Evolutionary conservation across 2,113 vertebrate species (phyloP).

Genomic region (Romanogobio albipinnatus): DNA sequence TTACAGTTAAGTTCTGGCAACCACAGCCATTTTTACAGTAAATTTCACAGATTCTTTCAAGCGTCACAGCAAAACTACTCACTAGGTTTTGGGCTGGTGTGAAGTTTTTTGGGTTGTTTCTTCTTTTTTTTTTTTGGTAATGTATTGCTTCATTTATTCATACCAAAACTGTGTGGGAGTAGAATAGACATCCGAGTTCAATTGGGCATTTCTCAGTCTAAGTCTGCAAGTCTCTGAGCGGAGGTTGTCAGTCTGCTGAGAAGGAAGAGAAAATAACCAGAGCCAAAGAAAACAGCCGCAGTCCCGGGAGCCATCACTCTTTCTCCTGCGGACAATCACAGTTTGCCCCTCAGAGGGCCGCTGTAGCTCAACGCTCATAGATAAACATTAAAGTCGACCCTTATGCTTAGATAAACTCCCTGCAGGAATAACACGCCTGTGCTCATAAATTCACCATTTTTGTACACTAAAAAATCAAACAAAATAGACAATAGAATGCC

Average conservation of each 20-base stretch:
- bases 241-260: slow-evolving; percentile 11
- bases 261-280: slow-evolving; percentile 9
- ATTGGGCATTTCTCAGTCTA: background rate
- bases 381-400: slow-evolving; percentile 25
- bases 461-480: background rate
- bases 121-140: background rate
- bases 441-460: background rate
- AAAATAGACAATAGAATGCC: background rate
- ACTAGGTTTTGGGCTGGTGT: background rate
- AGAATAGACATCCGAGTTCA: background rate
- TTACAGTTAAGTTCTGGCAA: too few species aligned
- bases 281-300: slow-evolving; percentile 49
- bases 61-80: background rate
- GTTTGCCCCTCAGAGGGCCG: slow-evolving; percentile 22
- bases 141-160: background rate
- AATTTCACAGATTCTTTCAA: too few species aligned
- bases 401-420: slow-evolving; percentile 31
- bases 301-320: slow-evolving; percentile 40
- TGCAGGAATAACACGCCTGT: slow-evolving; percentile 16
- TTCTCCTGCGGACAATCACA: slow-evolving; percentile 26
- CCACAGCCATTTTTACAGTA: too few species aligned
- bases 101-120: background rate
- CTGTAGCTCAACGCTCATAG: background rate
- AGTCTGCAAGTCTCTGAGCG: background rate
- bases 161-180: slow-evolving; percentile 8